A percentile compares a stretch with the other conserved stretches of the same genome.
These are phyloP conservation scores for Equus przewalskii DNA, from an alignment of 2,113 vertebrate species.

Conservation along the genomic window DNA sequence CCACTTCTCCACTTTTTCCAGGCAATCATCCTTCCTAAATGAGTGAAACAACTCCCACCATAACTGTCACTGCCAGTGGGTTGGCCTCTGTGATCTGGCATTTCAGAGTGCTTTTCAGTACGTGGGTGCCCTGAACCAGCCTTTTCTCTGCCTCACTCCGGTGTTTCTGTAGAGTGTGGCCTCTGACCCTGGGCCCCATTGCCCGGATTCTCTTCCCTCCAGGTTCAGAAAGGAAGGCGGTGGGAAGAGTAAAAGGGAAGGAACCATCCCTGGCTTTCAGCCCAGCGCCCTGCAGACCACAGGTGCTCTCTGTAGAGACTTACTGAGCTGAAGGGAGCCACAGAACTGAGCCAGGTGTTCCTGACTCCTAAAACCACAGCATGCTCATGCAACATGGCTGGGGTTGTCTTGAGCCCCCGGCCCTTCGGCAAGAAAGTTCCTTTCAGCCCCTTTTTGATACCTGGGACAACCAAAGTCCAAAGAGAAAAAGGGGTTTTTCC, in stretches of 20 bases:
- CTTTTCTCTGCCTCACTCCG: not conserved
- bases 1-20: not conserved
- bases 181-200: not conserved
- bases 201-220: not conserved
- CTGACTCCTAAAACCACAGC: not conserved
- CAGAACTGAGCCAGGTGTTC: not conserved
- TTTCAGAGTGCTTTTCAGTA: not conserved
- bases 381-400: not conserved
- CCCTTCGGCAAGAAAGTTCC: not conserved
- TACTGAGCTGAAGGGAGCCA: not conserved
- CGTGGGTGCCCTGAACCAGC: not conserved
- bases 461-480: not conserved
- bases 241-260: not conserved
- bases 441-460: not conserved
- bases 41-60: not conserved
- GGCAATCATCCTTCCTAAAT: not conserved
- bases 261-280: not conserved
- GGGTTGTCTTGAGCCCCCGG: not conserved
- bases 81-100: not conserved
- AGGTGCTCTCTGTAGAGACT: not conserved
- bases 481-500: not conserved
- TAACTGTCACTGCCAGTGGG: not conserved
- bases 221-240: not conserved
- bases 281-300: not conserved
- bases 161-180: not conserved